Percentiles rank a stretch among this genome's conserved stretches.
Conservation (phyloP, 2,797 vertebrate species). For the Halcyon chelicuti region DNA sequence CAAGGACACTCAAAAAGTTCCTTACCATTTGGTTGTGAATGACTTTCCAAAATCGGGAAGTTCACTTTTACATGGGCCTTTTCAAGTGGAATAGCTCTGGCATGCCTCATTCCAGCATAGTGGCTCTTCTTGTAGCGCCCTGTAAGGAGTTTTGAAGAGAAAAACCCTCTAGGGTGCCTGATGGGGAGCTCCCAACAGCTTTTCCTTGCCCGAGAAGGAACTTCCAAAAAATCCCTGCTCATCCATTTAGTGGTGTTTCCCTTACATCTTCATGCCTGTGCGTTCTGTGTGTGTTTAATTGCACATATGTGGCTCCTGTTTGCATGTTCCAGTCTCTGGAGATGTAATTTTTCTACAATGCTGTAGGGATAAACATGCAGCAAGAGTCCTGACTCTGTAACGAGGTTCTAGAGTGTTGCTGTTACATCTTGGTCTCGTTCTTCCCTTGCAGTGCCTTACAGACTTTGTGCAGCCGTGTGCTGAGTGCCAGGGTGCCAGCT, state of each 20-base stretch:
- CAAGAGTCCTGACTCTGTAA: neutral
- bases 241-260: neutral
- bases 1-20: neutral
- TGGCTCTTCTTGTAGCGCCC: neutral
- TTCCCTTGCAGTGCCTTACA: neutral
- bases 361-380: neutral
- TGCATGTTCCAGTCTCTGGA: neutral
- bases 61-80: neutral
- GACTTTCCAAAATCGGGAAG: neutral
- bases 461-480: rapidly evolving
- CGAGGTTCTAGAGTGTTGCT: neutral
- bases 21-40: neutral
- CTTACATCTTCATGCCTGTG: neutral
- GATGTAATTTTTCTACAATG: neutral
- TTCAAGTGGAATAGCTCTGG: neutral
- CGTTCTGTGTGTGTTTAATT: neutral
- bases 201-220: neutral
- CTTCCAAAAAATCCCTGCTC: neutral
- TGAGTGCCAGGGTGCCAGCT: neutral
- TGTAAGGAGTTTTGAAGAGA: neutral
- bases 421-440: neutral
- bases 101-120: neutral
- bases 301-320: neutral
- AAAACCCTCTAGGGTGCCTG: neutral
- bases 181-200: neutral